A percentile compares a stretch with the other conserved stretches of the same genome.
Conservation (phyloP, 2,113 vertebrate species). For the Prunella fulvescens region DNA sequence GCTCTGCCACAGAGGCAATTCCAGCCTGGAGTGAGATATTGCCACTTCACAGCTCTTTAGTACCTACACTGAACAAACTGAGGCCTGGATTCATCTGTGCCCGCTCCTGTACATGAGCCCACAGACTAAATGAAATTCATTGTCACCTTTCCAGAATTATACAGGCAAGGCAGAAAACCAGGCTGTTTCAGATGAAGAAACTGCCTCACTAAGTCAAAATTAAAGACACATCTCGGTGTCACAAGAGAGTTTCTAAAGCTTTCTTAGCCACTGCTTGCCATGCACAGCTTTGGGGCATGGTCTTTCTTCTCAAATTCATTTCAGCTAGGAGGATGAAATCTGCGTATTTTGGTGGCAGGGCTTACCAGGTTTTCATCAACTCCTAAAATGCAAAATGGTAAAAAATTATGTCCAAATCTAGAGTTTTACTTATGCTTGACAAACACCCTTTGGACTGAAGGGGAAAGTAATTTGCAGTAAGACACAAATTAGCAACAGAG, state of each 20-base stretch:
- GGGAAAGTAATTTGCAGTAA: neutral
- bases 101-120: neutral
- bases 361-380: neutral
- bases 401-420: neutral
- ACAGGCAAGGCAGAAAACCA: neutral
- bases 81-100: neutral
- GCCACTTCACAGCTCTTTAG: constrained; percentile 10
- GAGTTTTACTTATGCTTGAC: neutral
- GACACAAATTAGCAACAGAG: neutral
- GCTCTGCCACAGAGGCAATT: neutral
- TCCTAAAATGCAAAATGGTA: neutral
- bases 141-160: neutral
- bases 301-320: neutral
- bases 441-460: neutral
- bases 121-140: neutral
- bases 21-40: neutral
- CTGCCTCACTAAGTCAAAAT: neutral
- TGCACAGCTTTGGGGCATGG: fast-evolving
- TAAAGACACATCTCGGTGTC: neutral
- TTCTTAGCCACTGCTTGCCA: neutral
- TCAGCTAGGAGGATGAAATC: neutral
- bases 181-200: neutral
- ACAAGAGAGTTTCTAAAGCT: neutral
- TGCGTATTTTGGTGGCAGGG: neutral
- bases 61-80: fast-evolving